Evolutionary conservation across 2,113 vertebrate genomes (phyloP), one percentile per base, ranked within the genome.

Genomic region (Forbesichthys papilliferus): DNA sequence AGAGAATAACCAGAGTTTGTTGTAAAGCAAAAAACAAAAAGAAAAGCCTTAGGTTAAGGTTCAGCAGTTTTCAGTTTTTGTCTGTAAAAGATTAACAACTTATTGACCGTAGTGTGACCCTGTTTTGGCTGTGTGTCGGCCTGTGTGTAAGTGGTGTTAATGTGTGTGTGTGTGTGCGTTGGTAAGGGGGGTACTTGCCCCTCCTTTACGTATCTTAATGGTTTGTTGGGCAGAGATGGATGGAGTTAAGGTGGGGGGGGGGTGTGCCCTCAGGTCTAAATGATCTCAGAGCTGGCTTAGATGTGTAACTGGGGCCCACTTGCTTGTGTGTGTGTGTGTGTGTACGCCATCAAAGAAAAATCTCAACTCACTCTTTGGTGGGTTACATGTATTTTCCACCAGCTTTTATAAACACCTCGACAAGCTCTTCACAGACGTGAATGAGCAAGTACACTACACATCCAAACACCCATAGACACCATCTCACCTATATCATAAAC

Each of bases 11-110:
- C 7, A 47, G 14, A 47, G 60, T 61, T 48, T 42, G 36, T 8
- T 47, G 13, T 61, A 1, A 61, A 61, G 36, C 5, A 61, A 46
- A 13, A 16, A 33, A 8, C 9, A 52, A 52, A 33, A 8, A 52
- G 14, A 52, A 52, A 52, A 52, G 49, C 2, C 49, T 52, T 42
- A 64, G 70, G 68, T 64, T 63, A 73, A 66, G 75, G 73, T 78
- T 84, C 73, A 79, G 70, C 74, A 73, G 73, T 78, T 78, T 64
- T 74, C 62, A 78, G 81, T 83, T 80, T 81, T 80, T 64, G 79
- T 71, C 83, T 85, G 84, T 82, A 82, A 84, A 83, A 84, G 69
- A 84, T 86, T 75, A 83, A 81, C 78, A 75, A 75, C 73, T 74
- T 88, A 76, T 84, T 79, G 78, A 86, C 82, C 65, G 74, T 61